These are phyloP conservation scores for Drosophila funebris DNA, from an alignment of 1,140 invertebrate species.

Conservation along the genomic window DNA sequence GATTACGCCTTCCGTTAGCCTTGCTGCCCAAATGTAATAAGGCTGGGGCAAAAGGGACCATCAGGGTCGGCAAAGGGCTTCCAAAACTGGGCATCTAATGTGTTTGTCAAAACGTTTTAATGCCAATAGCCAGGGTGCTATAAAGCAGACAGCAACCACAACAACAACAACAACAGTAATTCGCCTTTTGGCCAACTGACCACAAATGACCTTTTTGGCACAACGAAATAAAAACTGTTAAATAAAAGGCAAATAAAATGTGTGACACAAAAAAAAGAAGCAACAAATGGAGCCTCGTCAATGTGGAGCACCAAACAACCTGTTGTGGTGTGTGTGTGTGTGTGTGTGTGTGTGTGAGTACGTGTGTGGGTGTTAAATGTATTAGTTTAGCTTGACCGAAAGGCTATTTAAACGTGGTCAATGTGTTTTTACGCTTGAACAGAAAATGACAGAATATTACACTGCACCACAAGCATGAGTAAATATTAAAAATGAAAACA, in stretches of 20 bases:
- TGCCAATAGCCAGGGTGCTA: constrained; percentile 54
- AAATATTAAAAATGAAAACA: neutral
- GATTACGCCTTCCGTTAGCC: constrained; percentile 47
- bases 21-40: constrained; percentile 31
- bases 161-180: constrained; percentile 1
- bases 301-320: constrained; percentile 54
- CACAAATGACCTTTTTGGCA: constrained; percentile 76
- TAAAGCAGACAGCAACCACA: constrained; percentile 49
- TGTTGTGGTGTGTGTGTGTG: constrained; percentile 49
- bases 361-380: constrained; percentile 43
- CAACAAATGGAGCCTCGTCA: constrained; percentile 48
- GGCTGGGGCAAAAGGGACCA: constrained; percentile 41
- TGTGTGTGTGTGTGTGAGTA: constrained; percentile 6
- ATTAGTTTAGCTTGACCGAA: constrained; percentile 58
- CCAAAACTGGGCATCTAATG: constrained; percentile 62
- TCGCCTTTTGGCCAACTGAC: constrained; percentile 38
- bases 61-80: constrained; percentile 23
- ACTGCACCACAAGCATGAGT: constrained; percentile 5
- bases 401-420: constrained; percentile 76
- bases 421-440: constrained; percentile 73
- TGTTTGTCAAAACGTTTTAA: constrained; percentile 80
- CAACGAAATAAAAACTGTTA: constrained; percentile 78
- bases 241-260: constrained; percentile 79
- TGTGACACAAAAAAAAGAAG: constrained; percentile 49
- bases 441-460: constrained; percentile 29